Conservation (phyloP, 2,113 vertebrate genomes). For the Myanophis thanlyinensis region DNA sequence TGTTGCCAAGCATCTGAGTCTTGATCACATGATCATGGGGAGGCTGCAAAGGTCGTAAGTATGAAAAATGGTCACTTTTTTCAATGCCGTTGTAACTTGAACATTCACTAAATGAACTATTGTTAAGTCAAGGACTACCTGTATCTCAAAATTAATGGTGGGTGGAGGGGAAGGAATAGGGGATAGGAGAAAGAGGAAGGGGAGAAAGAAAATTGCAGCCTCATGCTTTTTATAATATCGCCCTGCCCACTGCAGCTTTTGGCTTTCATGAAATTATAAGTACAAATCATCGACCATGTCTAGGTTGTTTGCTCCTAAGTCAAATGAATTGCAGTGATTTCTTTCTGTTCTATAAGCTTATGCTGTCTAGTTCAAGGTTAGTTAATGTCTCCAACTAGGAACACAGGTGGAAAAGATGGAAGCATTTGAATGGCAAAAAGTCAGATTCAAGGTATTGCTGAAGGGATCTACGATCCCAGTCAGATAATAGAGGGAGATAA, state of each 20-base stretch:
- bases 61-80: neutral
- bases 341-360: neutral
- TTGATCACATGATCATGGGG: neutral
- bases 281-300: neutral
- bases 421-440: neutral
- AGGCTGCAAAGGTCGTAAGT: neutral
- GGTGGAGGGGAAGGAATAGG: too few relatives aligned
- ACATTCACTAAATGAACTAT: neutral
- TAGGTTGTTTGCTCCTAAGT: neutral
- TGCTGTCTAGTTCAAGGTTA: neutral
- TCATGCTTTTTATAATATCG: neutral
- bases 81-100: neutral
- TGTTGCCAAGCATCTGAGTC: neutral
- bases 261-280: neutral
- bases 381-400: neutral
- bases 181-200: too few relatives aligned
- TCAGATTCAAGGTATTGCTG: neutral
- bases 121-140: neutral
- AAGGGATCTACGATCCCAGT: neutral
- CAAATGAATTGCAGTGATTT: neutral
- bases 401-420: neutral
- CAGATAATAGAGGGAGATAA: neutral
- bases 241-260: neutral
- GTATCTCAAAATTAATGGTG: neutral
- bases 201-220: neutral